Evolutionary conservation across 2,888 invertebrate genomes (phyloP).

Genomic region (Patella caerulea): DNA sequence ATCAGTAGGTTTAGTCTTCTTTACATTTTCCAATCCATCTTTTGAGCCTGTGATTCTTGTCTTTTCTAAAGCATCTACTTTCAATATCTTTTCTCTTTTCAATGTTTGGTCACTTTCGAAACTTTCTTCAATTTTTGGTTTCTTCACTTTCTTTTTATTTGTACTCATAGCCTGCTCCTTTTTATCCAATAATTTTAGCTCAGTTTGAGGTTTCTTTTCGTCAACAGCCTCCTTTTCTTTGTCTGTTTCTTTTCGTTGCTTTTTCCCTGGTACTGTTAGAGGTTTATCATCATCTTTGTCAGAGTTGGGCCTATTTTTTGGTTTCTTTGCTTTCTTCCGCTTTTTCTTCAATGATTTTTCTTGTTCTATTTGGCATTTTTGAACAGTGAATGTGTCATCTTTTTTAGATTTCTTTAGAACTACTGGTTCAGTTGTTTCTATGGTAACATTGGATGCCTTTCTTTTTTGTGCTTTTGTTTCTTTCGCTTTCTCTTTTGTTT

Average conservation of each 20-base stretch:
- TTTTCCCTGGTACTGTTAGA: neutral
- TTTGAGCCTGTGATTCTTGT: neutral
- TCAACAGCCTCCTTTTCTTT: neutral
- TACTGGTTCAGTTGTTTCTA: constrained; percentile 1
- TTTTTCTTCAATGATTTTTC: constrained; percentile 9
- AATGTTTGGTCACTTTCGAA: neutral
- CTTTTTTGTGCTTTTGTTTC: constrained; percentile 46
- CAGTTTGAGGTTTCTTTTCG: no score
- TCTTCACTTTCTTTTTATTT: constrained; percentile 15
- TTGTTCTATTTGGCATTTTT: neutral
- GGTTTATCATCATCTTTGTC: neutral
- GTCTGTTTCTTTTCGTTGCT: neutral
- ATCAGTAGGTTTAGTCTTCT: neutral
- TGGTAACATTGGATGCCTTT: neutral
- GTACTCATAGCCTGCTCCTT: neutral
- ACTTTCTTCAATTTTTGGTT: constrained; percentile 13
- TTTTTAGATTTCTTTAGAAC: neutral
- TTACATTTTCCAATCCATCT: constrained; percentile 8
- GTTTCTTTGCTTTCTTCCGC: constrained; percentile 3
- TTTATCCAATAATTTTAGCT: neutral
- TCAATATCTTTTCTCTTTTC: neutral
- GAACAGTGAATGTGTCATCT: neutral
- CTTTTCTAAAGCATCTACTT: neutral
- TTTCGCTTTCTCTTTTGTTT: constrained; percentile 47
- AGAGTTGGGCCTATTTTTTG: constrained; percentile 11